Base-by-base conservation (phyloP, 2,888 invertebrate genomes). In the Tryphoninae sp. region DNA sequence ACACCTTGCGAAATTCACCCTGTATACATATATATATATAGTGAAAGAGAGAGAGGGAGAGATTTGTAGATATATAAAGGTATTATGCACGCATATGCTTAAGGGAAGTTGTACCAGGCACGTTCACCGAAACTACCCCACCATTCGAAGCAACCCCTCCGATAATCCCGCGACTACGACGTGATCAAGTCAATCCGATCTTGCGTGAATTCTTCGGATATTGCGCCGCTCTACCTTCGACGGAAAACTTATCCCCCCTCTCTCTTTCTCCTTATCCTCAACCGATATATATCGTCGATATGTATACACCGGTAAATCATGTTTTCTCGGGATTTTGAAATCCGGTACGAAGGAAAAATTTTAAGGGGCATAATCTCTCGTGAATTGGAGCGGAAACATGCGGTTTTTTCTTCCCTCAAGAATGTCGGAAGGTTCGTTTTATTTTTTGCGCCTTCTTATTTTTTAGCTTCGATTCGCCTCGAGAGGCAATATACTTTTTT, bases 141-240 rank as follows among this genome's bases (percentile, higher is more conserved):
- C 33, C 33, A 33, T 33, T 6, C 33, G 33, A 33, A 33, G 33
- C 33, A 55, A 76, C 53, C 67, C 55, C 61, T 59, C 22, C 49
- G 23, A 55, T 68, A 75, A 75, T 65, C 53, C 67, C 45, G 11
- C 26, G 42, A 78, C 45, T 59, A 58, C 45, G 33, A 73, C 55
- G 19, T 59, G 40, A 68, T 62, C 67, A 62, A 61, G 64, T 69
- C 64, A 69, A 74, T 76, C 61, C 22, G 55, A 77, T 72, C 59
- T 61, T 45, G n/a, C 61, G 13, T 11, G 55, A 62, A 68, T 76
- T 53, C 33, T 55, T 61, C 40, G 62, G 26, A 76, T 75, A 71
- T 76, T 55, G 13, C 49, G 40, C 53, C 26, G 4, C 33, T 68
- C 33, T 53, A 19, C 2, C 13, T 6, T 13, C 19, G 16, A 45